Percentiles rank a stretch among this genome's conserved stretches.
phyloP scores from a whole-genome alignment of 2,113 vertebrate genomes.

The Tachuris rubrigastra region DNA sequence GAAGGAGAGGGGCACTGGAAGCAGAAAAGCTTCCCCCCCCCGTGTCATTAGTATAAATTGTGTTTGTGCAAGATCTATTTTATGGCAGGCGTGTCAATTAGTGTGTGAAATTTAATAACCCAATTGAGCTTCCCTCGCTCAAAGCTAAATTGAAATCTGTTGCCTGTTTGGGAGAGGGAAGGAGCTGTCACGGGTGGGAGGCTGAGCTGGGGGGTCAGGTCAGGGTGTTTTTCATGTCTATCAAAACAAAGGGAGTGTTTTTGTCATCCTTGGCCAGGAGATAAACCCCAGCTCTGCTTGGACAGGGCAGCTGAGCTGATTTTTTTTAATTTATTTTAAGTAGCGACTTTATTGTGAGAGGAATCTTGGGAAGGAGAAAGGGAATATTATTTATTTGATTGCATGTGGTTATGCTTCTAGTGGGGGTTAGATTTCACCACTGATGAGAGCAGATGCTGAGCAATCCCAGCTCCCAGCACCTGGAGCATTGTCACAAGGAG shows the following conservation, averaged over 20 bases:
- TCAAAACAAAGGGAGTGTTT: neutral
- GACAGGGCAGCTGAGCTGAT: neutral
- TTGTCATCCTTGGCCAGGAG: neutral
- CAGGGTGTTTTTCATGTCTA: neutral
- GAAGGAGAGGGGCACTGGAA: neutral
- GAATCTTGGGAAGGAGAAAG: neutral
- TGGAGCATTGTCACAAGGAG: neutral
- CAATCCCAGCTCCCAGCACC: neutral
- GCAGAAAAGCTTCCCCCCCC: slow-evolving; percentile 23
- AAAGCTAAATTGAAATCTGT: slow-evolving; percentile 65
- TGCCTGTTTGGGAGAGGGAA: slow-evolving; percentile 37
- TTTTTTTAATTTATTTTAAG: neutral
- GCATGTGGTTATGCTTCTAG: neutral
- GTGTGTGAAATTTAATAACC: slow-evolving; percentile 74
- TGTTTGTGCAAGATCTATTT: slow-evolving; percentile 68
- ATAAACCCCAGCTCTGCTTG: neutral
- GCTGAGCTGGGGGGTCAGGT: neutral
- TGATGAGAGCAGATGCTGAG: neutral
- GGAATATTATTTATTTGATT: neutral
- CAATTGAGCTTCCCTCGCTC: slow-evolving; percentile 48
- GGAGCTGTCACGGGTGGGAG: neutral
- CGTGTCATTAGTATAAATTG: slow-evolving; percentile 67
- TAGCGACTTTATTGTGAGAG: neutral
- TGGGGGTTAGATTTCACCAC: neutral
- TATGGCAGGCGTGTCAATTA: slow-evolving; percentile 65